Percentiles rank a stretch among this genome's conserved stretches.
phyloP scores from a whole-genome alignment of 2,888 invertebrate genomes.

The Ichneumon xanthorius region DNA sequence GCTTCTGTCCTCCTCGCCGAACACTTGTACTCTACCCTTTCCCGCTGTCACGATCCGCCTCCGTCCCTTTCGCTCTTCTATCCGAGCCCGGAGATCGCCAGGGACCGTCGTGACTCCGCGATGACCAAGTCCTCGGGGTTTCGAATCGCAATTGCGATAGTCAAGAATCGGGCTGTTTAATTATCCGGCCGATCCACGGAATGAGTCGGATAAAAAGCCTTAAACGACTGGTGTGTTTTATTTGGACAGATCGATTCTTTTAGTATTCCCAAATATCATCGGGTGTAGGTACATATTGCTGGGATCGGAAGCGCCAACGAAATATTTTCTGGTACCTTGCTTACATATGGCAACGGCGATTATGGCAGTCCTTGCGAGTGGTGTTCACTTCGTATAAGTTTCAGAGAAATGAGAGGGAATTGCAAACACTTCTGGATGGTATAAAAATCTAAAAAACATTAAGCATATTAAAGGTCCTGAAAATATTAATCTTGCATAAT shows the following conservation, averaged over 20 bases:
- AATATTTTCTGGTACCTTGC: no score
- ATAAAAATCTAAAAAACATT: no score
- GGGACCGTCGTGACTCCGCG: conserved; percentile 20
- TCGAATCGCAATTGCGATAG: conserved; percentile 22
- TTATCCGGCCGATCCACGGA: not conserved
- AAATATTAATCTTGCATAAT: no score
- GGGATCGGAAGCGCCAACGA: not conserved
- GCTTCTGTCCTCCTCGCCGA: conserved; percentile 21
- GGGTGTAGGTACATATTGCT: not conserved
- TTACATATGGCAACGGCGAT: no score
- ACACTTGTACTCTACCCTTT: conserved; percentile 47
- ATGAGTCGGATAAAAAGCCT: not conserved
- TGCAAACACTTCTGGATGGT: no score
- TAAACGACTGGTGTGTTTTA: not conserved
- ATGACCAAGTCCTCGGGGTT: conserved; percentile 17
- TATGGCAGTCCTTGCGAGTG: no score
- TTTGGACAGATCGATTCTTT: not conserved
- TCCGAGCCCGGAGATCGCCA: not conserved
- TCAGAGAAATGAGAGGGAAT: no score
- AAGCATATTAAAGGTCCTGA: no score
- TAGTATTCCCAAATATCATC: not conserved
- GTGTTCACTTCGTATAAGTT: no score
- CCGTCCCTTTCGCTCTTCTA: not conserved
- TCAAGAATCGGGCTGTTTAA: conserved; percentile 9
- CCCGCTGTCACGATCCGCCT: conserved; percentile 11